Conservation (phyloP, 23 tunicate species). For the Phallusia fumigata region DNA sequence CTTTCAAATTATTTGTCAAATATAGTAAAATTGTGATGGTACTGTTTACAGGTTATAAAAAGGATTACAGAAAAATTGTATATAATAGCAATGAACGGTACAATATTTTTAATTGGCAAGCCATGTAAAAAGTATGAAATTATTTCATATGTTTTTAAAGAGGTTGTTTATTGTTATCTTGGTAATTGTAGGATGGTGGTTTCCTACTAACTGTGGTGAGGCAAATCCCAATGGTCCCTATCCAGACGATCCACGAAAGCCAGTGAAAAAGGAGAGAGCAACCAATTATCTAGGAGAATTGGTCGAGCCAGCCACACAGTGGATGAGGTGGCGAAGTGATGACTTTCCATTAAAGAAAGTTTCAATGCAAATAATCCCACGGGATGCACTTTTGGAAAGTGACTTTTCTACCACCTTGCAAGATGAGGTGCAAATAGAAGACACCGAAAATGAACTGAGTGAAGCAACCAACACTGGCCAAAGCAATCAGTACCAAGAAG, state of each 20-base stretch:
- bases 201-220: conserved; percentile 66
- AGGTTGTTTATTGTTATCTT: not conserved
- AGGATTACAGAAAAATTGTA: no score
- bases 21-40: no score
- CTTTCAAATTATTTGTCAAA: no score
- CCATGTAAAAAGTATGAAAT: no score
- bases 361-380: conserved; percentile 77
- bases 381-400: conserved; percentile 44
- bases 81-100: no score
- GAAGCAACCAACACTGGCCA: not conserved
- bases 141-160: no score
- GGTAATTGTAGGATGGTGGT: conserved; percentile 86
- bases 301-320: not conserved
- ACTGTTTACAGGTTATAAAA: no score
- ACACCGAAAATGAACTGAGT: not conserved
- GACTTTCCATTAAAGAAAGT: conserved; percentile 58
- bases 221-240: conserved; percentile 90
- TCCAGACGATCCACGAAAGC: not conserved
- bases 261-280: not conserved
- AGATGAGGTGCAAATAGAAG: not conserved
- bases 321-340: conserved; percentile 60
- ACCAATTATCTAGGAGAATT: not conserved
- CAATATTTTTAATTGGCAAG: no score
- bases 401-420: not conserved
- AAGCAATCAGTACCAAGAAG: not conserved